Conservation (phyloP, 2,797 vertebrate species). For the Sebastes paucispinis region DNA sequence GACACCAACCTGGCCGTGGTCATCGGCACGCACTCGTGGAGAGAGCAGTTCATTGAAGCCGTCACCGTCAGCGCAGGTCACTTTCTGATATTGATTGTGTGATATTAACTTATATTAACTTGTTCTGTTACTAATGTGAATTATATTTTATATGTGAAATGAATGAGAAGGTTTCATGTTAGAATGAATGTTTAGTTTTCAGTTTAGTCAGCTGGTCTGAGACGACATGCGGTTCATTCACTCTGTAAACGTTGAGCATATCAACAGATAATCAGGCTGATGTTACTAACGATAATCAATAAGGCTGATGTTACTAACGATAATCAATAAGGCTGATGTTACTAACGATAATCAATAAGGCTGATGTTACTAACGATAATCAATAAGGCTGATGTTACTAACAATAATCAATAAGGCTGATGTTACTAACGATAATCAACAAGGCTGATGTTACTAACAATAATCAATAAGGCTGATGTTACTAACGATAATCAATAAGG, state of each 20-base stretch:
- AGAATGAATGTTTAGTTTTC: not conserved
- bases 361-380: too few relatives aligned
- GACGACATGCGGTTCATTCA: not conserved
- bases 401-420: too few relatives aligned
- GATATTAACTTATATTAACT: not conserved
- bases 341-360: too few relatives aligned
- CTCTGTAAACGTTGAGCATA: not conserved
- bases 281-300: not conserved
- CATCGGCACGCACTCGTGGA: slow-evolving; percentile 92
- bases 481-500: too few relatives aligned
- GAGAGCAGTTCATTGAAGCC: slow-evolving; percentile 92
- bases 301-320: too few relatives aligned
- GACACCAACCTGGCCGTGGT: slow-evolving; percentile 91
- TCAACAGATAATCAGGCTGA: not conserved
- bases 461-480: too few relatives aligned
- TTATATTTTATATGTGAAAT: not conserved
- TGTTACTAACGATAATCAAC: too few relatives aligned
- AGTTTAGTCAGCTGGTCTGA: not conserved
- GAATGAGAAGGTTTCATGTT: not conserved
- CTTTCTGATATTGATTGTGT: not conserved
- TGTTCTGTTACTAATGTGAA: not conserved
- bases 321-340: too few relatives aligned
- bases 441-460: too few relatives aligned
- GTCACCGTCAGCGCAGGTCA: slow-evolving; percentile 92
- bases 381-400: too few relatives aligned